Evolutionary conservation across 2,888 invertebrate genomes (phyloP), one percentile per base, ranked within the genome.

Genomic region (Brachyopa scutellaris): DNA sequence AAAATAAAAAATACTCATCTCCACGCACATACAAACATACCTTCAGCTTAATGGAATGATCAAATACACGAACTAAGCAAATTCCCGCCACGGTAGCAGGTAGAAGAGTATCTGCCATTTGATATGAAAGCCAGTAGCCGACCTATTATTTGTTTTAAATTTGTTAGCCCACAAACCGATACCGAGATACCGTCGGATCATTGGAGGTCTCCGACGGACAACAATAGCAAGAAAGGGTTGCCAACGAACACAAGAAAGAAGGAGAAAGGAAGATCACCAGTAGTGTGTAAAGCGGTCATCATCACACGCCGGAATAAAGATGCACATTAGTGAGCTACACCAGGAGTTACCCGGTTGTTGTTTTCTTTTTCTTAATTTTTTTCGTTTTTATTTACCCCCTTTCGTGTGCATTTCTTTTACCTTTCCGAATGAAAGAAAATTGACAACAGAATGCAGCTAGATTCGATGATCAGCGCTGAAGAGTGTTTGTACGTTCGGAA

Each of bases 111-210:
- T 51, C 21, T 70, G 57, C 51, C 64, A 66, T 79, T 79, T 79
- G 67, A 74, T 74, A 62, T 79, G 64, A 84, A 85, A 85, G 83
- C 83, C 85, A 84, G 84, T 85, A 85, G 85, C 85, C 85, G 85
- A 82, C 72, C 42, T 80, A 70, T 76, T 85, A 80, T 85, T 85
- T 85, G 84, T 84, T 84, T 84, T 80, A 84, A 85, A 80, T 85
- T 85, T 85, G 85, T 85, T 84, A 84, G 74, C 74, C 77, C 74
- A 79, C 61, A 73, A 73, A 53, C 40, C 62, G 33, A 64, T 36
- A 23, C 36, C 15, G n/a, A 53, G 29, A 49, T 33, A 31, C 38
- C 33, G 17, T 42, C 42, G 26, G 38, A 72, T 8, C 61, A 66
- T 47, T 82, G 72, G 76, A 66, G 67, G 78, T 73, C 83, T 78